These are phyloP conservation scores for Benitochromis conjunctus DNA, from an alignment of 2,113 vertebrate genomes.

Conservation along the genomic window DNA sequence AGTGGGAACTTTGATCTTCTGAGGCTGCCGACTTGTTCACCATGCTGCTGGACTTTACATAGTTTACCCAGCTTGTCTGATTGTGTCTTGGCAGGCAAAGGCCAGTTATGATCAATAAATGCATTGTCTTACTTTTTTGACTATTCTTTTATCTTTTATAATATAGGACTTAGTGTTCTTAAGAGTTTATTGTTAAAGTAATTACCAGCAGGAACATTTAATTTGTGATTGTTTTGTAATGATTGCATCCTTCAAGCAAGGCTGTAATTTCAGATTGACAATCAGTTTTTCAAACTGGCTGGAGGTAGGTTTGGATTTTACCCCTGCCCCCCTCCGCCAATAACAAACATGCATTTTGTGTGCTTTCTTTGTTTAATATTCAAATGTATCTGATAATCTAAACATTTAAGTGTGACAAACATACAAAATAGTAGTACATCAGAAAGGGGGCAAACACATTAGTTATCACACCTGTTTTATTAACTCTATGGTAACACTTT, in stretches of 20 bases:
- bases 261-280: not conserved
- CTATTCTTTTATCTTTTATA: not conserved
- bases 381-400: not conserved
- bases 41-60: not conserved
- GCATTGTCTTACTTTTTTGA: not conserved
- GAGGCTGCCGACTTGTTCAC: not conserved
- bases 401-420: not conserved
- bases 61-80: not conserved
- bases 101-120: not conserved
- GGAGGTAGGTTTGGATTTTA: no score
- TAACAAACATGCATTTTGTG: not conserved
- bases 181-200: not conserved
- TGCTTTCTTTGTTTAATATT: not conserved
- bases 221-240: slow-evolving; percentile 12
- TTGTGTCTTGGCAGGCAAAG: not conserved
- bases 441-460: not conserved
- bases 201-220: slow-evolving; percentile 20
- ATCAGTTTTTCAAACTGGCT: no score
- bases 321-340: not conserved
- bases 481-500: not conserved
- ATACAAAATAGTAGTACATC: not conserved
- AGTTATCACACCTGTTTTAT: not conserved
- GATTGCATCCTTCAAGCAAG: not conserved
- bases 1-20: not conserved
- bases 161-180: not conserved